These are phyloP conservation scores for Tragelaphus strepsiceros DNA, from an alignment of 2,113 vertebrate species.

Conservation along the genomic window DNA sequence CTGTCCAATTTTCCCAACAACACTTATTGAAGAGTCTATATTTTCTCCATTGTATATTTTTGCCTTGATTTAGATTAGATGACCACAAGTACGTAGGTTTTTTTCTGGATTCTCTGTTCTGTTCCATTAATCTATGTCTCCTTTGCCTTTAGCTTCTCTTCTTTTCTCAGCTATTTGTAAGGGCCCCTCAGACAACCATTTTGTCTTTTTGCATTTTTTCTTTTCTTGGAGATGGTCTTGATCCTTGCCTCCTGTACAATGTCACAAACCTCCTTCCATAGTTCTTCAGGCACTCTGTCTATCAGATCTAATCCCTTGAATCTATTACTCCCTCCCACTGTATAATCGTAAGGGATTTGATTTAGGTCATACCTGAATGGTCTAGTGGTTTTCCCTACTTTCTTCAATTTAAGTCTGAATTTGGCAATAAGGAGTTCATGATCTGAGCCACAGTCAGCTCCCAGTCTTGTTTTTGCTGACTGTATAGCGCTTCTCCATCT, in stretches of 20 bases:
- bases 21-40: background rate
- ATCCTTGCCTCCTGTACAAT: background rate
- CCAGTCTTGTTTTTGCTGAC: background rate
- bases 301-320: background rate
- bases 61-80: background rate
- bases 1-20: background rate
- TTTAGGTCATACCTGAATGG: background rate
- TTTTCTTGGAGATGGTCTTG: background rate
- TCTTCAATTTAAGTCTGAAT: background rate
- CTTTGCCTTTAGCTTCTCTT: background rate
- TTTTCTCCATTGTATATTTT: background rate
- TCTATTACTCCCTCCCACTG: background rate
- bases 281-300: background rate
- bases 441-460: background rate
- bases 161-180: background rate
- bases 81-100: background rate
- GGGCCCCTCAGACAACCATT: background rate
- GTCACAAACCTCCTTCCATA: accelerated
- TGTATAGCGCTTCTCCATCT: background rate
- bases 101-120: background rate
- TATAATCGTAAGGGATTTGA: background rate
- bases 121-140: background rate
- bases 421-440: background rate
- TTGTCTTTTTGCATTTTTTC: background rate
- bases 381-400: background rate